Evolutionary conservation across 2,797 vertebrate genomes (phyloP).

Genomic region (Leptatherina wallacei): DNA sequence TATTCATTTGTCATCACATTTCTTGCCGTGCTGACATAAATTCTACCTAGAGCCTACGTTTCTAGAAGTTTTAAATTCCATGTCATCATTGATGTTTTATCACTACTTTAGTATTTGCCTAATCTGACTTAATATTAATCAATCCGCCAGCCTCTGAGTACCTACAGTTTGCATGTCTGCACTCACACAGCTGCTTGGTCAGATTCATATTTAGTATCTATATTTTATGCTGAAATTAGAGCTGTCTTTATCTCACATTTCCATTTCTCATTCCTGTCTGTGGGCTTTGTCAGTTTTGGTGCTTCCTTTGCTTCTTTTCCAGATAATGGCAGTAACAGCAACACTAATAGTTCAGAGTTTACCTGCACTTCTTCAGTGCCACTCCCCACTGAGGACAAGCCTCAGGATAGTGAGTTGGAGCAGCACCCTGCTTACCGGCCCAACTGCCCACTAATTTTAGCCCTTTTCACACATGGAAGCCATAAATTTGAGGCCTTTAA

Average conservation of each 20-base stretch:
- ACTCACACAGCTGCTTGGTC: slow-evolving; percentile 2
- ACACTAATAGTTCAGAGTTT: slow-evolving; percentile 88
- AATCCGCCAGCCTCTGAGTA: not conserved
- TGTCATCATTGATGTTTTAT: not conserved
- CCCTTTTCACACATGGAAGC: slow-evolving; percentile 56
- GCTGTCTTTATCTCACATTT: not conserved
- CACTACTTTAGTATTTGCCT: not conserved
- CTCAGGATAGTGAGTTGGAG: slow-evolving; percentile 92
- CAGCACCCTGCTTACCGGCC: slow-evolving; percentile 67
- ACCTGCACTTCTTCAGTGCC: slow-evolving; percentile 87
- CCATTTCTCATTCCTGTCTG: slow-evolving; percentile 6
- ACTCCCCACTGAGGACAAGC: slow-evolving; percentile 88
- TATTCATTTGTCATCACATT: not conserved
- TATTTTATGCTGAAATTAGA: not conserved
- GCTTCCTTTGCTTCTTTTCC: slow-evolving; percentile 73
- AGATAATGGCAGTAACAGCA: slow-evolving; percentile 85
- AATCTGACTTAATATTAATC: not conserved
- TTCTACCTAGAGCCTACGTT: not conserved
- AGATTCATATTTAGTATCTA: not conserved
- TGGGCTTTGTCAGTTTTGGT: slow-evolving; percentile 20
- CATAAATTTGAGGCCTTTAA: not conserved
- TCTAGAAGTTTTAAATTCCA: not conserved
- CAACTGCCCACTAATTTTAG: slow-evolving; percentile 53
- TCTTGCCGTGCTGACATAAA: not conserved
- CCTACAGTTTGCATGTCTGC: slow-evolving; percentile 4